A percentile compares a stretch with the other conserved stretches of the same genome.
These are phyloP conservation scores for Siniperca scherzeri DNA, from an alignment of 2,797 vertebrate genomes.

Conservation along the genomic window DNA sequence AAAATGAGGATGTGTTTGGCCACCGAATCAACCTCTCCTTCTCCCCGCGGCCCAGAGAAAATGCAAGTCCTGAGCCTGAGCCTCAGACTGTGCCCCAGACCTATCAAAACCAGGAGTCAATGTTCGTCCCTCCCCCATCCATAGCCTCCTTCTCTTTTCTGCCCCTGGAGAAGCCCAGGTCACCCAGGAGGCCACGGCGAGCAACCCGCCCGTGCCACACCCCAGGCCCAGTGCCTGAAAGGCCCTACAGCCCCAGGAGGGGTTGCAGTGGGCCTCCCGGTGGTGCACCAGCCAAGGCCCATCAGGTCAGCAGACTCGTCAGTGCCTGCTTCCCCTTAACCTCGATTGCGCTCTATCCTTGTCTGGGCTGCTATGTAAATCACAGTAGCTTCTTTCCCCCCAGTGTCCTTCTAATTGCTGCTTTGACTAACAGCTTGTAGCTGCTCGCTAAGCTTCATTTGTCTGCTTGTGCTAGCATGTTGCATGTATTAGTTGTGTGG, in stretches of 20 bases:
- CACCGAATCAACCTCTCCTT: conserved; percentile 93
- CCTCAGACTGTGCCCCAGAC: conserved; percentile 61
- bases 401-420: conserved; percentile 57
- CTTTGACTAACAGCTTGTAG: conserved; percentile 68
- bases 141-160: conserved; percentile 79
- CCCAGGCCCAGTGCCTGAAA: conserved; percentile 84
- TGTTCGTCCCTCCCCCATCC: conserved; percentile 58
- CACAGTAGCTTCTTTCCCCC: conserved; percentile 35
- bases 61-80: conserved; percentile 78
- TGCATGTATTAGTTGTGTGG: conserved; percentile 41
- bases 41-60: conserved; percentile 87
- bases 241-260: conserved; percentile 90
- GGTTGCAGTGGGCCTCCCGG: conserved; percentile 85
- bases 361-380: conserved; percentile 86
- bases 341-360: conserved; percentile 64
- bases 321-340: conserved; percentile 82
- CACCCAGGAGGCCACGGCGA: conserved; percentile 90
- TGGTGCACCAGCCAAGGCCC: conserved; percentile 85
- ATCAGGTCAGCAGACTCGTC: conserved; percentile 93
- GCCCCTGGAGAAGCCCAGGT: conserved; percentile 91
- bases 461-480: conserved; percentile 57
- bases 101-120: conserved; percentile 60
- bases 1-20: conserved; percentile 98
- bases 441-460: conserved; percentile 58
- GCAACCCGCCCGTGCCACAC: conserved; percentile 87